These are phyloP conservation scores for Corapipo altera DNA, from an alignment of 2,113 vertebrate species.

Conservation along the genomic window DNA sequence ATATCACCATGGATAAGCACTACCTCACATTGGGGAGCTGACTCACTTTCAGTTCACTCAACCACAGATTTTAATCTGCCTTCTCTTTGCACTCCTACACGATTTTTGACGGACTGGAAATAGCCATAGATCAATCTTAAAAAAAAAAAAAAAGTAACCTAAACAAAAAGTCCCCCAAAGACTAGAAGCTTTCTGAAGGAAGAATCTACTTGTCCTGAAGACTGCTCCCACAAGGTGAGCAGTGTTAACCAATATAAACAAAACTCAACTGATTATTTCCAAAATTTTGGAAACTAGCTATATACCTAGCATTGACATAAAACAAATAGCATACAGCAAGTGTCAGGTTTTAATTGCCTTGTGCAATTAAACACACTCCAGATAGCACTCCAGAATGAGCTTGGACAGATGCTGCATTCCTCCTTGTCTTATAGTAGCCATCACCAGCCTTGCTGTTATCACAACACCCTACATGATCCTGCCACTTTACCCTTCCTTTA, in stretches of 20 bases:
- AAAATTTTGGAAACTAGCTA: background rate
- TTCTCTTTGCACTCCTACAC: background rate
- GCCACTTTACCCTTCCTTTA: background rate
- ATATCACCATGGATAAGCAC: accelerated
- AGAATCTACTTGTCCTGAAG: background rate
- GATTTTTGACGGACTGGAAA: background rate
- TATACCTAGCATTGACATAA: background rate
- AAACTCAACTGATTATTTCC: background rate
- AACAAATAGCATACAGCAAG: background rate
- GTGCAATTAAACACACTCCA: background rate
- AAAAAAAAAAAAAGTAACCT: background rate
- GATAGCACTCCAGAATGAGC: background rate
- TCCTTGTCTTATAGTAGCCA: background rate
- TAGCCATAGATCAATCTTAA: background rate
- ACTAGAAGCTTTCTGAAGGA: background rate
- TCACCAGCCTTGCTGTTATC: background rate
- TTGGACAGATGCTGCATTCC: background rate
- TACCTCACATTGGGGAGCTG: accelerated
- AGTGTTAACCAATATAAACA: background rate
- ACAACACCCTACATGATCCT: background rate
- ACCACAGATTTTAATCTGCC: background rate
- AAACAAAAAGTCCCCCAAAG: background rate
- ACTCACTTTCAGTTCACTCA: background rate
- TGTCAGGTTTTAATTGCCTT: background rate
- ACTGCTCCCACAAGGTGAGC: background rate